Percentiles rank a stretch among this genome's conserved stretches.
Evolutionary conservation across 2,888 invertebrate species (phyloP).

Genomic region (Agrotis exclamationis): DNA sequence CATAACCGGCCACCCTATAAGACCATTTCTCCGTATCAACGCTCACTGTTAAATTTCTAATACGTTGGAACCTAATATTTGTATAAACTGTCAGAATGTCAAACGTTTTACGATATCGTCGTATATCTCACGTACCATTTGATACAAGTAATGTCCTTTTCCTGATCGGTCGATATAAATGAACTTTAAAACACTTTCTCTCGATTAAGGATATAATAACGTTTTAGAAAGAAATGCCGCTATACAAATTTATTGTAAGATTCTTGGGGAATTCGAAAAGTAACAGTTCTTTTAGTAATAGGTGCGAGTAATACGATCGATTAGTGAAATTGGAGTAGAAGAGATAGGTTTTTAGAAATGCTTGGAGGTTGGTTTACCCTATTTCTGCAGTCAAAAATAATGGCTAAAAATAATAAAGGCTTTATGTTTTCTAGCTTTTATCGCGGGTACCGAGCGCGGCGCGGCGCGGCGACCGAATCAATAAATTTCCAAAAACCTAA

Average conservation of each 20-base stretch:
- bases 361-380: neutral
- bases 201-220: slow-evolving; percentile 22
- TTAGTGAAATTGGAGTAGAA: slow-evolving; percentile 15
- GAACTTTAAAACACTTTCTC: slow-evolving; percentile 52
- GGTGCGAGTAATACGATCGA: slow-evolving; percentile 10
- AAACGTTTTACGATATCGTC: slow-evolving; percentile 45
- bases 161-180: slow-evolving; percentile 31
- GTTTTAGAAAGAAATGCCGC: slow-evolving; percentile 18
- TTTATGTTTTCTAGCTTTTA: no score
- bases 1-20: neutral
- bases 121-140: slow-evolving; percentile 21
- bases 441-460: no score
- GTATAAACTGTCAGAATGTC: slow-evolving; percentile 31
- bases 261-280: slow-evolving; percentile 11
- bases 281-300: slow-evolving; percentile 5
- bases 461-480: no score
- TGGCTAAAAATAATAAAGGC: no score
- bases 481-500: no score
- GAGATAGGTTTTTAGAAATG: neutral
- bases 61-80: slow-evolving; percentile 27
- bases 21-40: neutral
- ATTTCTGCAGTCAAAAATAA: neutral
- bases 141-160: slow-evolving; percentile 44
- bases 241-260: slow-evolving; percentile 28
- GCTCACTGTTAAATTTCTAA: slow-evolving; percentile 20